Conservation (phyloP, 2,888 invertebrate species). For the Furcula furcula region DNA sequence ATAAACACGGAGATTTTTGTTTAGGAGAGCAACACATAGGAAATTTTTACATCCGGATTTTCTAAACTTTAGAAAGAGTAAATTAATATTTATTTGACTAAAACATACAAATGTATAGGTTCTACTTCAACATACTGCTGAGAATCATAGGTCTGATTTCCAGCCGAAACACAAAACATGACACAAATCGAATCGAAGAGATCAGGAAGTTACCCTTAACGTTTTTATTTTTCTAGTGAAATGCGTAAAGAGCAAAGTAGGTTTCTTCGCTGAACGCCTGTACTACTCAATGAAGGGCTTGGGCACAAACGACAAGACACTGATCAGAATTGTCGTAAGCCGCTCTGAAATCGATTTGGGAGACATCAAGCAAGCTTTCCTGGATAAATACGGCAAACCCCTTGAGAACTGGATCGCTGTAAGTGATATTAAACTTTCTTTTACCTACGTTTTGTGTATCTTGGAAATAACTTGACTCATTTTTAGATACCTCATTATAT, state of each 20-base stretch:
- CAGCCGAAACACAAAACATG: no score
- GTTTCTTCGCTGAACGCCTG: conserved; percentile 95
- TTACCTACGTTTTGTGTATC: conserved; percentile 7
- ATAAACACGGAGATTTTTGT: conserved; percentile 5
- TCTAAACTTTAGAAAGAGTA: no score
- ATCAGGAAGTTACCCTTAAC: no score
- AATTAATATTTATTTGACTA: no score
- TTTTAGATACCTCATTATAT: conserved; percentile 6
- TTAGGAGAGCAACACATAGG: no score
- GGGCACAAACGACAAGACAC: conserved; percentile 94
- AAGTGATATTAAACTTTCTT: conserved; percentile 60
- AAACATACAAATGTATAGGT: no score
- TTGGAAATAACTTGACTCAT: conserved; percentile 15
- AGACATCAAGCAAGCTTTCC: conserved; percentile 95
- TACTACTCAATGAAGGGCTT: conserved; percentile 95
- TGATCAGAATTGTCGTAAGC: conserved; percentile 95
- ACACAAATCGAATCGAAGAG: no score
- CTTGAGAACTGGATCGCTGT: conserved; percentile 93
- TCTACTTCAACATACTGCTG: no score
- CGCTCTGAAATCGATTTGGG: conserved; percentile 96
- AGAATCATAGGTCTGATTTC: no score
- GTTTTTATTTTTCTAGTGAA: conserved; percentile 88
- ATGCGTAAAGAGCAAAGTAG: conserved; percentile 94
- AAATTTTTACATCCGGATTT: no score
- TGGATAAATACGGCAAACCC: conserved; percentile 90